Conservation (phyloP, 2,797 vertebrate genomes). For the Sebastiscus tertius region DNA sequence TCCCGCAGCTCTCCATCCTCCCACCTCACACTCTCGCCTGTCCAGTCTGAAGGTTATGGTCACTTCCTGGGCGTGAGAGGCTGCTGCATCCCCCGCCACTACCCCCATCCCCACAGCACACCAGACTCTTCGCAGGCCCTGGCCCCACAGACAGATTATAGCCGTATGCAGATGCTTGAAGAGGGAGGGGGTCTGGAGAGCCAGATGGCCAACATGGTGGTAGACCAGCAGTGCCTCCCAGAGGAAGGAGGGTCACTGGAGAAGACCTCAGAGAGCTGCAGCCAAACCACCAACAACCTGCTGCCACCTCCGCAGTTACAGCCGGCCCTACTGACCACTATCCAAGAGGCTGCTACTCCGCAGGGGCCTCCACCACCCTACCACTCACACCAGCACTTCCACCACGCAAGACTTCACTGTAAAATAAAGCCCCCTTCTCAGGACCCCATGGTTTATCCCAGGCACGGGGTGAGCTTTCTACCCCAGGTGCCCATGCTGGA, state of each 20-base stretch:
- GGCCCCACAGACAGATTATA: constrained; percentile 70
- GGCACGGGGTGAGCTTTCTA: constrained; percentile 66
- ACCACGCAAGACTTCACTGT: constrained; percentile 62
- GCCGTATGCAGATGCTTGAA: constrained; percentile 86
- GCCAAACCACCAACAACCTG: constrained; percentile 71
- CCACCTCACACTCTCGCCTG: constrained; percentile 81
- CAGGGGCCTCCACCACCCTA: constrained; percentile 93
- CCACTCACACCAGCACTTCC: constrained; percentile 85
- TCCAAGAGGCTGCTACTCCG: constrained; percentile 71
- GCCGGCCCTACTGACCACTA: constrained; percentile 43
- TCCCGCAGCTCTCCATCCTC: constrained; percentile 87
- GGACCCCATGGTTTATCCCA: constrained; percentile 44
- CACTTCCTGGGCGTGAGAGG: constrained; percentile 94
- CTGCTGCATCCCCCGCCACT: constrained; percentile 85
- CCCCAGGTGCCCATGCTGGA: constrained; percentile 79
- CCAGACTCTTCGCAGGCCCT: constrained; percentile 69
- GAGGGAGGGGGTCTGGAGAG: constrained; percentile 79
- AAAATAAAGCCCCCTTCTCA: constrained; percentile 49
- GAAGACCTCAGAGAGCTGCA: constrained; percentile 71
- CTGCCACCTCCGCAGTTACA: constrained; percentile 62
- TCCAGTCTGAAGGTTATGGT: constrained; percentile 92
- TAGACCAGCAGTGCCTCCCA: constrained; percentile 84
- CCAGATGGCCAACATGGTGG: constrained; percentile 88
- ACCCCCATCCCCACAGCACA: constrained; percentile 63
- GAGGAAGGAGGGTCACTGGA: constrained; percentile 55